phyloP scores from a whole-genome alignment of 1,140 invertebrate species.

The Caenorhabditis latens region DNA sequence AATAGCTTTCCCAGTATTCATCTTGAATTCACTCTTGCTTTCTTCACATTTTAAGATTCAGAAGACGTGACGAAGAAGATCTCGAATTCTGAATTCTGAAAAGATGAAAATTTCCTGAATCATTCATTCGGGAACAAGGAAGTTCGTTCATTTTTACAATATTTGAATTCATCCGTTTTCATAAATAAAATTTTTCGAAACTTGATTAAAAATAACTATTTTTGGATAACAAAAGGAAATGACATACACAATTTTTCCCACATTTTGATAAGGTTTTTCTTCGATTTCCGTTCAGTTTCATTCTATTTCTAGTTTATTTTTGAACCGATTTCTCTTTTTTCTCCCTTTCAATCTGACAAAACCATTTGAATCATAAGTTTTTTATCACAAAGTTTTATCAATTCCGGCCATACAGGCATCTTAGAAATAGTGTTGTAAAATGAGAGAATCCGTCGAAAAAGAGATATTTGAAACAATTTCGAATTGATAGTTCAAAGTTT shows the following conservation, averaged over 20 bases:
- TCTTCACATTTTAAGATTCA: background rate
- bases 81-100: background rate
- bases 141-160: background rate
- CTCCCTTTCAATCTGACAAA: background rate
- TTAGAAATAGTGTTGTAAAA: background rate
- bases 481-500: constrained; percentile 27
- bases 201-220: background rate
- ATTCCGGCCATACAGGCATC: background rate
- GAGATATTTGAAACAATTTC: background rate
- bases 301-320: too few species aligned
- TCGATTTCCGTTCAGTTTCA: background rate
- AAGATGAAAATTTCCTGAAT: background rate
- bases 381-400: background rate
- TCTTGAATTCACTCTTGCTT: background rate
- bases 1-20: background rate
- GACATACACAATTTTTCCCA: background rate
- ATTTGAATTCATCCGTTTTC: background rate
- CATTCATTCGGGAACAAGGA: background rate
- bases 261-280: background rate
- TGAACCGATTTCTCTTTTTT: background rate
- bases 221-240: background rate
- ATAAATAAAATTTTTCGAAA: background rate
- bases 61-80: background rate
- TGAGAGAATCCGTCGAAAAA: background rate
- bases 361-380: background rate